phyloP scores from a whole-genome alignment of 2,888 invertebrate species.

The Acronicta alni region DNA sequence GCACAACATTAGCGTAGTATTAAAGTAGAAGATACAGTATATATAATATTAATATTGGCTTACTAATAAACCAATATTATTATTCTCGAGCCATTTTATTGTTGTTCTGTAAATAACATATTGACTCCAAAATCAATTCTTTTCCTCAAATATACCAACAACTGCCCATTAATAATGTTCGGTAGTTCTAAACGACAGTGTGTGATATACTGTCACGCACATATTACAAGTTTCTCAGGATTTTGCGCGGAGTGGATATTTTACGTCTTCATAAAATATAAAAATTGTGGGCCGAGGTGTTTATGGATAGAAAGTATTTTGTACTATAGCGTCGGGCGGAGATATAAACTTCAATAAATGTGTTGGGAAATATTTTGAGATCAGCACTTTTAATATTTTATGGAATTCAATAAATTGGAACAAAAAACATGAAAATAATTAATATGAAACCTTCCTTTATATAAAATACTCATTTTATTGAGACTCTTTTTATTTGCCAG shows the following conservation, averaged over 20 bases:
- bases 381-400: too few species aligned
- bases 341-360: too few species aligned
- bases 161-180: slow-evolving; percentile 57
- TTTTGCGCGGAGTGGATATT: slow-evolving; percentile 54
- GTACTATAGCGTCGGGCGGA: background rate
- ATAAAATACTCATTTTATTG: slow-evolving; percentile 13
- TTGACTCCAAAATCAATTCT: background rate
- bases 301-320: slow-evolving; percentile 43
- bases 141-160: slow-evolving; percentile 12
- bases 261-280: slow-evolving; percentile 73
- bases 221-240: slow-evolving; percentile 60
- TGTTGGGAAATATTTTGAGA: too few species aligned
- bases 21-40: too few species aligned
- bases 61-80: too few species aligned
- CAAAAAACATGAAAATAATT: too few species aligned
- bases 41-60: too few species aligned
- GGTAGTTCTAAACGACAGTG: slow-evolving; percentile 57
- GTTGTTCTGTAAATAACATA: background rate
- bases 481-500: too few species aligned
- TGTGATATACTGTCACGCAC: slow-evolving; percentile 58
- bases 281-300: slow-evolving; percentile 61
- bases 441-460: too few species aligned
- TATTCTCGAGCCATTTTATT: too few species aligned
- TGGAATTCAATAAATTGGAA: too few species aligned
- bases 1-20: too few species aligned